Evolutionary conservation across 2,113 vertebrate genomes (phyloP).

Genomic region (Chiloscyllium plagiosum): DNA sequence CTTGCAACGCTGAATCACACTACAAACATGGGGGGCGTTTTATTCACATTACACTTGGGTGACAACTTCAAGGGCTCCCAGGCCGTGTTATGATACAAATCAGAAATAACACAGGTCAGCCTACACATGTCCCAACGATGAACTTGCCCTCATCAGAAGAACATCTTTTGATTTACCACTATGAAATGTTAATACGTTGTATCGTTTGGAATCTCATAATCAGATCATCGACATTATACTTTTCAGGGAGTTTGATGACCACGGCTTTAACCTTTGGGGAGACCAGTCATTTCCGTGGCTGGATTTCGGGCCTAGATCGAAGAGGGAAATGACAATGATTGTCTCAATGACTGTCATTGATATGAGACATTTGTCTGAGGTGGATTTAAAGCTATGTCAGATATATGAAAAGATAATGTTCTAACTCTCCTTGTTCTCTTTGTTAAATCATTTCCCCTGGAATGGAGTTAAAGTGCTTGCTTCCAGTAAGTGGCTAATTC

Average conservation of each 20-base stretch:
- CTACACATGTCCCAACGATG: background rate
- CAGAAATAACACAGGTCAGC: background rate
- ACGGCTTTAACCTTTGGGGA: background rate
- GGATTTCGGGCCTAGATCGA: background rate
- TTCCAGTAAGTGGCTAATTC: background rate
- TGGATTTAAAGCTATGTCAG: background rate
- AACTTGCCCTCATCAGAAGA: background rate
- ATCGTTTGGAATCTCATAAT: background rate
- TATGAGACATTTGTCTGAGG: background rate
- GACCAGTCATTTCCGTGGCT: background rate
- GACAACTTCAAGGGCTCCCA: background rate
- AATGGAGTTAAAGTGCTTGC: background rate
- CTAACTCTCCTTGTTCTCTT: background rate
- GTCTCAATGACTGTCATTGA: background rate
- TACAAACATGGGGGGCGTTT: background rate
- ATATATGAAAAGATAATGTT: constrained; percentile 1
- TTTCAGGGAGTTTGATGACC: background rate
- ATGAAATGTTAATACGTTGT: background rate
- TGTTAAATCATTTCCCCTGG: background rate
- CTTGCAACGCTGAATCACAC: background rate
- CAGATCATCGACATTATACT: background rate
- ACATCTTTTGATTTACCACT: background rate
- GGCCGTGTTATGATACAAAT: background rate
- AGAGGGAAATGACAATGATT: background rate
- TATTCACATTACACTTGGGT: background rate